Evolutionary conservation across 2,113 vertebrate genomes (phyloP).

Genomic region (Antechinus flavipes): DNA sequence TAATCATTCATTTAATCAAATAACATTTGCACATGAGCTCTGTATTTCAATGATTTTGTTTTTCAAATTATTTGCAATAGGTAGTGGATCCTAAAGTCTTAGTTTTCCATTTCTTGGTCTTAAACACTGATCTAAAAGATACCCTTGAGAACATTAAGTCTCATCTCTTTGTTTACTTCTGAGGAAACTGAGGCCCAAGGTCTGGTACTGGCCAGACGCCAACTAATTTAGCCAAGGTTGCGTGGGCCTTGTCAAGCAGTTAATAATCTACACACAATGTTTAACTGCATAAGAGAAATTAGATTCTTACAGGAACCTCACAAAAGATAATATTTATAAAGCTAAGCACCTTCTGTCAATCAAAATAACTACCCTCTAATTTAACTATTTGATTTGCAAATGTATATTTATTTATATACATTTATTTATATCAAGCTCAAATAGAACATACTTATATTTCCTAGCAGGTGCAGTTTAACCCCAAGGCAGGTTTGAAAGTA

Average conservation of each 20-base stretch:
- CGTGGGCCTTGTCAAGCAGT: neutral
- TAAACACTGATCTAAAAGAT: neutral
- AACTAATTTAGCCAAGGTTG: neutral
- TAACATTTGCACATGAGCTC: neutral
- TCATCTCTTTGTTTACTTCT: neutral
- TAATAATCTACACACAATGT: conserved; percentile 1
- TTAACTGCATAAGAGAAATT: neutral
- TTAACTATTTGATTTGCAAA: neutral
- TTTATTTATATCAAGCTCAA: too few relatives aligned
- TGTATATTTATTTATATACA: neutral
- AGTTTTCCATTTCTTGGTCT: neutral
- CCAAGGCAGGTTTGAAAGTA: neutral
- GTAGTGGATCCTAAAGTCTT: neutral
- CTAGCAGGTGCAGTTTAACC: neutral
- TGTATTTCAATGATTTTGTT: neutral
- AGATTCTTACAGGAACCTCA: neutral
- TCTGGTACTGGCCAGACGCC: neutral
- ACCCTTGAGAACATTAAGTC: neutral
- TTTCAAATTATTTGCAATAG: neutral
- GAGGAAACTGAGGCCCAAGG: neutral
- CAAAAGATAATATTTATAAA: neutral
- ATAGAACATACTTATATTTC: neutral
- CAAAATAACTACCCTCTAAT: conserved; percentile 8
- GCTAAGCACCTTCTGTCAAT: neutral
- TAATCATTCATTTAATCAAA: neutral